Evolutionary conservation across 2,888 invertebrate genomes (phyloP).

Genomic region (Lycaena phlaeas): DNA sequence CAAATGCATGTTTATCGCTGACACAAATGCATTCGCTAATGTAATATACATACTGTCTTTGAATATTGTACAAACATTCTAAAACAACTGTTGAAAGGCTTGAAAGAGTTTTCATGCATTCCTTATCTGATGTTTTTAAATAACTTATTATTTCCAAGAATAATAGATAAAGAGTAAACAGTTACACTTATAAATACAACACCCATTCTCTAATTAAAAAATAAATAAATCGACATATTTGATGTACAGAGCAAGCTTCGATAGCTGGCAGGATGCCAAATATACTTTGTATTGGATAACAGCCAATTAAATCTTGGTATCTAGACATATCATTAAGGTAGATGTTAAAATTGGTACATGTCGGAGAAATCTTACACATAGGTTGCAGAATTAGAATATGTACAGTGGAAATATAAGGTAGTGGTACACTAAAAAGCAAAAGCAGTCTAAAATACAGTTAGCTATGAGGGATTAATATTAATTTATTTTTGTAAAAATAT

Average conservation of each 20-base stretch:
- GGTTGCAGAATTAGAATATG: neutral
- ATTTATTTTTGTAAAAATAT: too few relatives aligned
- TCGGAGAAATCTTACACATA: conserved; percentile 40
- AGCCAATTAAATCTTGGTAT: conserved; percentile 66
- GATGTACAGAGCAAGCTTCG: conserved; percentile 62
- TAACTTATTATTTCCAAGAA: neutral
- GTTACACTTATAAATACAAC: conserved; percentile 9
- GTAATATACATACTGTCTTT: too few relatives aligned
- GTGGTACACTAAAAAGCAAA: neutral
- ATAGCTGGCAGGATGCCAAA: conserved; percentile 58
- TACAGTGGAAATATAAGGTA: neutral
- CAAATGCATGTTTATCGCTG: conserved; percentile 8
- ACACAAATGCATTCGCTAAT: neutral
- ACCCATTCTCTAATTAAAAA: conserved; percentile 32
- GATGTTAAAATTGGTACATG: conserved; percentile 50
- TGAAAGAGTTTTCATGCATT: neutral
- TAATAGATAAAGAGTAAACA: conserved; percentile 2
- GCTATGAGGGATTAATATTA: too few relatives aligned
- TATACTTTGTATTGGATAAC: conserved; percentile 70
- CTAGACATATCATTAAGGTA: conserved; percentile 41
- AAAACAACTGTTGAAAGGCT: too few relatives aligned
- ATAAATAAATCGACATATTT: conserved; percentile 65
- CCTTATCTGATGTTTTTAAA: neutral
- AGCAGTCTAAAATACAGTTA: neutral
- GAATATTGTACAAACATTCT: too few relatives aligned